These are phyloP conservation scores for Dorcus parallelipipedus DNA, from an alignment of 2,888 invertebrate species.

Conservation along the genomic window DNA sequence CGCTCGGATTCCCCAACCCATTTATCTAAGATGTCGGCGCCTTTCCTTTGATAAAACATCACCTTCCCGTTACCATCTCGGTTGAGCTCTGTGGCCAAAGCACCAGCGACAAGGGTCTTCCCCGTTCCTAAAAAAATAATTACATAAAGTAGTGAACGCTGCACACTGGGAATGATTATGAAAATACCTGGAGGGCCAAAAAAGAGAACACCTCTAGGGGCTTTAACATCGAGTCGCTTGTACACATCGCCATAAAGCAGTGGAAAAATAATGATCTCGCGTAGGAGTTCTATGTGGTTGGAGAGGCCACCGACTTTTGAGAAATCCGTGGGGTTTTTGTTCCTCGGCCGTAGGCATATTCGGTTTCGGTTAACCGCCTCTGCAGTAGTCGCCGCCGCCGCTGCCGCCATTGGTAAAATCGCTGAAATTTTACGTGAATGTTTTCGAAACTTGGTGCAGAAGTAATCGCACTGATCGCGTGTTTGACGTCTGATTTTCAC, in stretches of 20 bases:
- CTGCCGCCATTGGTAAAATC: no score
- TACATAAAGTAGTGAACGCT: not conserved
- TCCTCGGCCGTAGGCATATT: slow-evolving; percentile 4
- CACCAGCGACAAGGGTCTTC: slow-evolving; percentile 46
- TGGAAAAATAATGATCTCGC: slow-evolving; percentile 43
- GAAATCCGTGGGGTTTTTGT: slow-evolving; percentile 35
- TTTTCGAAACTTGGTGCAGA: no score
- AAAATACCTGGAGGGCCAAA: slow-evolving; percentile 42
- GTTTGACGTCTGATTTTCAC: no score
- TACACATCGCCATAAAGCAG: slow-evolving; percentile 42
- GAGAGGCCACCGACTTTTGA: slow-evolving; percentile 42
- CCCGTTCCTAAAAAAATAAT: slow-evolving; percentile 38
- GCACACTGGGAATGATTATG: not conserved
- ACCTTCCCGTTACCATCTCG: slow-evolving; percentile 41
- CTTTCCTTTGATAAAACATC: slow-evolving; percentile 43
- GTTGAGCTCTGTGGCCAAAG: slow-evolving; percentile 43
- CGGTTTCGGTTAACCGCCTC: slow-evolving; percentile 18
- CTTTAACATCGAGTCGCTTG: slow-evolving; percentile 43
- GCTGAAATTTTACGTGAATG: no score
- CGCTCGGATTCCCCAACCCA: slow-evolving; percentile 48
- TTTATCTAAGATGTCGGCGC: slow-evolving; percentile 46
- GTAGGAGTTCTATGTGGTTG: slow-evolving; percentile 39
- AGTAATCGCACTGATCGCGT: no score
- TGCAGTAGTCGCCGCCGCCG: not conserved
- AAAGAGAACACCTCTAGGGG: slow-evolving; percentile 44